Percentiles rank a stretch among this genome's conserved stretches.
Conservation (phyloP, 2,113 vertebrate species). For the Xenopus laevis region DNA sequence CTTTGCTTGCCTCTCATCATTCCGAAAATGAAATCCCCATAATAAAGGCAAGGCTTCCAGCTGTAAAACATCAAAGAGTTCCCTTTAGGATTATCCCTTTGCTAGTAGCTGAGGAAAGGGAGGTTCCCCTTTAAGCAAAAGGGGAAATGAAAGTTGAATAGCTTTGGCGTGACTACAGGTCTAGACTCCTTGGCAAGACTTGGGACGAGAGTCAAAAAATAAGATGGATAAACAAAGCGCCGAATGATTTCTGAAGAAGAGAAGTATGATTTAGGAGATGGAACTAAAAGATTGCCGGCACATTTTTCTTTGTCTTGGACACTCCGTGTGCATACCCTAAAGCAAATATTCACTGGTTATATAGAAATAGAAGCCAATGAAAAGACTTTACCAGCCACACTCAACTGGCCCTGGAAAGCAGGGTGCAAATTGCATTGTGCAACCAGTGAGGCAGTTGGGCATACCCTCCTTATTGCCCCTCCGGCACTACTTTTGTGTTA, state of each 20-base stretch:
- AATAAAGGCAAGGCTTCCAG: constrained; percentile 1
- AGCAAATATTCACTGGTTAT: too few relatives aligned
- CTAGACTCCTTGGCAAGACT: constrained; percentile 49
- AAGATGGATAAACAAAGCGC: constrained; percentile 38
- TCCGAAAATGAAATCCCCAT: background rate
- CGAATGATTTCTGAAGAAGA: constrained; percentile 15
- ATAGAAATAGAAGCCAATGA: too few relatives aligned
- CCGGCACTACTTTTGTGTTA: too few relatives aligned
- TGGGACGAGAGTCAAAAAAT: constrained; percentile 34
- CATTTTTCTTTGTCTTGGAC: background rate
- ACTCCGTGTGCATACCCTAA: background rate
- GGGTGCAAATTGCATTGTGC: too few relatives aligned
- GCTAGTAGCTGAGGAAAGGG: constrained; percentile 34
- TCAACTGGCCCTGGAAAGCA: too few relatives aligned
- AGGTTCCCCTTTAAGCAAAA: background rate
- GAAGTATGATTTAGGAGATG: background rate
- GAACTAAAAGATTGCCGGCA: background rate
- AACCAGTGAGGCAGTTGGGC: too few relatives aligned
- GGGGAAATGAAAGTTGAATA: constrained; percentile 49
- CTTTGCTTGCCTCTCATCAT: background rate
- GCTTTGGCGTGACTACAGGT: constrained; percentile 46
- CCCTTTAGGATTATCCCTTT: constrained; percentile 11
- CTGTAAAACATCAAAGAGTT: constrained; percentile 32
- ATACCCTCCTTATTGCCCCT: too few relatives aligned
- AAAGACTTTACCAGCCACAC: too few relatives aligned